A percentile compares a stretch with the other conserved stretches of the same genome.
phyloP scores from a whole-genome alignment of 2,113 vertebrate species.

The Ictalurus punctatus region DNA sequence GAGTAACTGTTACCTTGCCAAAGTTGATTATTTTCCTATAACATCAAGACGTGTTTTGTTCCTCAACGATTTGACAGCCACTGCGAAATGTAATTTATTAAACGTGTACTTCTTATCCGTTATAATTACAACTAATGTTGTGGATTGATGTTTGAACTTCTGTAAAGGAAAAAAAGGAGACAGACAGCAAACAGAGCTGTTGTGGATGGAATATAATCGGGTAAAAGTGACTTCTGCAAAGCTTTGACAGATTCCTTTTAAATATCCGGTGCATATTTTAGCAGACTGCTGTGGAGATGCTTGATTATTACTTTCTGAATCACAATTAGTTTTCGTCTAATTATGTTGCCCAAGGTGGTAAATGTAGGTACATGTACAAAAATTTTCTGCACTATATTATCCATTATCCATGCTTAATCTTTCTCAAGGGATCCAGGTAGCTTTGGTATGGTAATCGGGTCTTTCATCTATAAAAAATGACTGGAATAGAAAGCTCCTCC shows the following conservation, averaged over 20 bases:
- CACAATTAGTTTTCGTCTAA: not conserved
- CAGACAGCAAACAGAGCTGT: not conserved
- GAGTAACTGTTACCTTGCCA: not conserved
- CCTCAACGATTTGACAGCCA: not conserved
- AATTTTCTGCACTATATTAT: not conserved
- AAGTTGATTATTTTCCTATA: not conserved
- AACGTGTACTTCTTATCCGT: not conserved
- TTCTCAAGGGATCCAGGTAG: not conserved
- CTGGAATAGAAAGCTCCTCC: constrained; percentile 44
- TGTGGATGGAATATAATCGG: no score
- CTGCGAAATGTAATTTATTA: not conserved
- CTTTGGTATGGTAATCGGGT: constrained; percentile 10
- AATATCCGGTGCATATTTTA: not conserved
- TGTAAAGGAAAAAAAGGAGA: not conserved
- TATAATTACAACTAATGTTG: not conserved
- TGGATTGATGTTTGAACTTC: not conserved
- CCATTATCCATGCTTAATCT: not conserved
- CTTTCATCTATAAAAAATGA: constrained; percentile 45
- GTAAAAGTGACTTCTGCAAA: not conserved
- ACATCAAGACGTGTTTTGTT: not conserved
- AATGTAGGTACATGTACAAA: not conserved
- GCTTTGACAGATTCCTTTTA: not conserved
- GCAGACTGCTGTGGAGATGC: not conserved
- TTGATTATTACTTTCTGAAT: not conserved
- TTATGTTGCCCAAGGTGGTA: not conserved